Percentiles rank a stretch among this genome's conserved stretches.
Conservation (phyloP, 2,797 vertebrate genomes). For the Pseudochaenichthys georgianus region DNA sequence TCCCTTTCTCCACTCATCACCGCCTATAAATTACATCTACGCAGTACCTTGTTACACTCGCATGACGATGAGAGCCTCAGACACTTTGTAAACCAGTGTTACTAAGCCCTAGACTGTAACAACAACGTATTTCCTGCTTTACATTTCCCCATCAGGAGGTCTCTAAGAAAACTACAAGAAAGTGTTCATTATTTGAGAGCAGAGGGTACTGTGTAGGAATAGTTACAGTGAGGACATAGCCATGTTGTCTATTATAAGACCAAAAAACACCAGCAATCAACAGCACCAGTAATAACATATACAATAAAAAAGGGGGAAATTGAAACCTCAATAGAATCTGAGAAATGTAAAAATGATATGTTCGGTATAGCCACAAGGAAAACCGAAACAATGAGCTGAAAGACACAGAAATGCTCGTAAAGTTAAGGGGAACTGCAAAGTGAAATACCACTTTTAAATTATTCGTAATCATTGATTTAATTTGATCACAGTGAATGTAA, state of each 20-base stretch:
- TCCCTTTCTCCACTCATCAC: conserved; percentile 50
- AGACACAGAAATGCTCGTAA: background rate
- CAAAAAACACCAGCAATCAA: no score
- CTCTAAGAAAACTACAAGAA: background rate
- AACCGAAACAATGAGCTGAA: no score
- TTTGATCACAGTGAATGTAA: conserved; percentile 4
- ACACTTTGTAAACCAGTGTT: conserved; percentile 35
- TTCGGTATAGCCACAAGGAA: no score
- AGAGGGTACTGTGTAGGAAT: background rate
- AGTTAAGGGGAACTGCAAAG: background rate
- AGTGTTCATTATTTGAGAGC: background rate
- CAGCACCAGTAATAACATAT: no score
- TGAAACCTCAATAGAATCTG: no score
- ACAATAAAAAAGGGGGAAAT: no score
- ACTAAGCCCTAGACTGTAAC: conserved; percentile 13
- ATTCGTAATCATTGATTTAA: background rate
- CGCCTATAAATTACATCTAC: conserved; percentile 58
- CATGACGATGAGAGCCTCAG: conserved; percentile 19
- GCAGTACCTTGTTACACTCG: conserved; percentile 50
- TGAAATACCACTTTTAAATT: background rate
- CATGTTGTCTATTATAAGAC: no score
- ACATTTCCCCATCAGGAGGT: background rate
- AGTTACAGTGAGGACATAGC: background rate
- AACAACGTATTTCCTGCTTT: conserved; percentile 8
- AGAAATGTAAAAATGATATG: no score